Evolutionary conservation across 2,797 vertebrate species (phyloP), one percentile per base, ranked within the genome.

Genomic region (Sebastes matsubarae): DNA sequence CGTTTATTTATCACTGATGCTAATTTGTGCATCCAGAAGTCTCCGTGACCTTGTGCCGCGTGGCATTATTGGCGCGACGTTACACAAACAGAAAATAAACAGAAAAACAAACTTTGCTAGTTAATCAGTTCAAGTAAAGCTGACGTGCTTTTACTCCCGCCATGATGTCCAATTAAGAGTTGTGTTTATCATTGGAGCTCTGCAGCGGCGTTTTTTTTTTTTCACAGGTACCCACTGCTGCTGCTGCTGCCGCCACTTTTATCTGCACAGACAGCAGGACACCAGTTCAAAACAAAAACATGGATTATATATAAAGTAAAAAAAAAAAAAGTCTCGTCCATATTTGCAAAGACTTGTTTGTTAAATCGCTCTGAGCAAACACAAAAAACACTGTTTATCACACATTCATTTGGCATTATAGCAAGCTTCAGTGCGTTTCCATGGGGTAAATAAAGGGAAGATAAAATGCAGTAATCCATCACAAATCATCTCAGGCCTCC

Each of bases 401-500:
- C 88, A 88, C 86, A 88, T 94, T 95, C 85, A 90, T 92, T 94
- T 92, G 90, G 91, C 92, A 87, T 93, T 92, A 91, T 83, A 83
- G 89, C 81, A 77, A 87, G 94, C 94, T 85, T 86, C 84, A 75
- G 68, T 83, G 93, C 87, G 30, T 90, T 91, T 93, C 78, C 75
- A 89, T 77, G 20, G 85, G 83, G 91, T 92, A 94, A 95, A 95
- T 92, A 94, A 93, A 94, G 88, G 85, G 85, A 91, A 93, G 91
- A 93, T 93, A 88, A 93, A 93, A 93, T 87, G 92, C 89, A 91
- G 91, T 93, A 95, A 96, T 95, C 94, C 94, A 94, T 95, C 93
- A 94, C 94, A 92, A 94, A 95, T 95, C 95, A 95, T 94, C 92
- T 93, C 91, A 88, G 92, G 88, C 93, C 87, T 91, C 93, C 94